Percentiles rank a stretch among this genome's conserved stretches.
Conservation (phyloP, 2,888 invertebrate species). For the Cantharis lateralis region DNA sequence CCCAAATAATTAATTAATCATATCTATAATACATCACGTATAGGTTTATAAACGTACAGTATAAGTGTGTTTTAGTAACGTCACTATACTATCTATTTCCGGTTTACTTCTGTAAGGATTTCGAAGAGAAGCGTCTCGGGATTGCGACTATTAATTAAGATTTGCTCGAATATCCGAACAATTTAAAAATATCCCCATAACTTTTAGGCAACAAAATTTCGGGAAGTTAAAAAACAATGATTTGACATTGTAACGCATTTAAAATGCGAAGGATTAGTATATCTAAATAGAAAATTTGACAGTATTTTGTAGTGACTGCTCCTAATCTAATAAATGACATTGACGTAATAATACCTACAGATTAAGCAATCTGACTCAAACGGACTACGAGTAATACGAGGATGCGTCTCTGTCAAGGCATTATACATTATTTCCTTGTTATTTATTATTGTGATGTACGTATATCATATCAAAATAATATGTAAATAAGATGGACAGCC, state of each 20-base stretch:
- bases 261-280: neutral
- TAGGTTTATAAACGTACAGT: conserved; percentile 40
- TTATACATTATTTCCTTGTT: conserved; percentile 3
- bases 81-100: neutral
- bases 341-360: conserved; percentile 17
- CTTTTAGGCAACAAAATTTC: neutral
- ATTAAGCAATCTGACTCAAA: conserved; percentile 20
- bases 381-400: conserved; percentile 8
- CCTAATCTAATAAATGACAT: conserved; percentile 26
- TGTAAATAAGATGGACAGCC: neutral
- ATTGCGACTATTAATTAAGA: neutral
- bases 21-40: conserved; percentile 50
- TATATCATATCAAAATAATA: neutral
- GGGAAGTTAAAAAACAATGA: neutral
- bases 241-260: neutral
- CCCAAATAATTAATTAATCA: conserved; percentile 50
- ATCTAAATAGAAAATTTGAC: conserved; percentile 11
- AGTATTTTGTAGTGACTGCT: conserved; percentile 9
- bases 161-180: neutral
- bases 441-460: neutral
- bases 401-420: neutral
- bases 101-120: neutral
- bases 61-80: conserved; percentile 12
- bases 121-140: neutral
- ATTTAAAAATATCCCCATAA: neutral